Base-by-base conservation (phyloP, 1,140 invertebrate species). In the Akabosia matsudoensis region DNA sequence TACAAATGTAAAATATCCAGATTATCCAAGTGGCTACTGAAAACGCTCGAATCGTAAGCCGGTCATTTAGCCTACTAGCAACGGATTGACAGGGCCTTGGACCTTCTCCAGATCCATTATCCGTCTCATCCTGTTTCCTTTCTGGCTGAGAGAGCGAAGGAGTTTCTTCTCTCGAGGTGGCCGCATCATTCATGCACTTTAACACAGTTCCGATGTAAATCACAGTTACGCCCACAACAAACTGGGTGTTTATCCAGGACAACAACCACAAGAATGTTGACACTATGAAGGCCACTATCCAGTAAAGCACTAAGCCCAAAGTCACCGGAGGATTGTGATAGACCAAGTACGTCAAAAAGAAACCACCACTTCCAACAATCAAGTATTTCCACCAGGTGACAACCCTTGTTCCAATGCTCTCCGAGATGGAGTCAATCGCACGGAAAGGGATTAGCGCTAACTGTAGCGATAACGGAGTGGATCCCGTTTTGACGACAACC, bases 401-500 rank as follows among this genome's bases (percentile, higher is more conserved):
- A 18, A 91, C 84, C 79, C 89, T 87, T 56, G 86, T 84, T 13
- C 91, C 92, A 72, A 96, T 86, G 30, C 85, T 84, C 75, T 96
- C 91, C 0, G 93, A 92, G 0, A 90, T 83, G 78, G 87, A 86
- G 82, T 93, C 90, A 16, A 92, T 84, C 77, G 92, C 84, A 81
- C 90, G 88, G 3, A 95, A 79, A 22, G 95, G 95, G 70, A 94
- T 85, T 37, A 91, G 83, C 26, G 90, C 83, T n/a, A 94, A 79
- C 14, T 92, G 92, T 33, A 95, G 84, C 33, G 90, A 77, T 34
- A 91, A 84, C 34, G 90, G 90, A 30, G 88, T 84, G 0, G 88
- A 88, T 64, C 85, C 85, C n/a, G n/a, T n/a, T 77, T 91, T 88
- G 7, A 90, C 83, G 76, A 85, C 85, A 78, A 87, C 84, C 79